Evolutionary conservation across 2,888 invertebrate genomes (phyloP).

Genomic region (Perdita meconis): DNA sequence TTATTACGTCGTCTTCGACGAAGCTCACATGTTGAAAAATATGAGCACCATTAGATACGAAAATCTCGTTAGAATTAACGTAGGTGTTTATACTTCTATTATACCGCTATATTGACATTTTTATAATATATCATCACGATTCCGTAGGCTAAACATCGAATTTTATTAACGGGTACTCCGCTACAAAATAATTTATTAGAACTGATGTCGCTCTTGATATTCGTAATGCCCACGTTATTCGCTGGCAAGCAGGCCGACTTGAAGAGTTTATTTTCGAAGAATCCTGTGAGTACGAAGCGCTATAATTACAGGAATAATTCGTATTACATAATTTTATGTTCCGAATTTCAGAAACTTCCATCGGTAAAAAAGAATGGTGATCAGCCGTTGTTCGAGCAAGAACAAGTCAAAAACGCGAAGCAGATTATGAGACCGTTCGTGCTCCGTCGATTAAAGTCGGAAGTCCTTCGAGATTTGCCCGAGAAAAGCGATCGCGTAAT

Average conservation of each 20-base stretch:
- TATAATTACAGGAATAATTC: too few relatives aligned
- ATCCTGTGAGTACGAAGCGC: slow-evolving; percentile 85
- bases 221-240: slow-evolving; percentile 98
- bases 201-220: slow-evolving; percentile 96
- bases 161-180: slow-evolving; percentile 97
- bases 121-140: slow-evolving; percentile 1
- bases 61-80: slow-evolving; percentile 93
- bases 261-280: slow-evolving; percentile 94
- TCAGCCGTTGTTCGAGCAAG: slow-evolving; percentile 93
- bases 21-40: slow-evolving; percentile 99
- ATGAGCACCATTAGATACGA: slow-evolving; percentile 97
- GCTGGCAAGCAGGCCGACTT: slow-evolving; percentile 94
- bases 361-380: slow-evolving; percentile 85
- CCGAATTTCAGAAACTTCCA: slow-evolving; percentile 84
- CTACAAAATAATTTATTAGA: slow-evolving; percentile 98
- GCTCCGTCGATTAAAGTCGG: slow-evolving; percentile 93
- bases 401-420: slow-evolving; percentile 96
- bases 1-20: slow-evolving; percentile 98
- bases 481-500: slow-evolving; percentile 91
- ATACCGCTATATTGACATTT: neutral
- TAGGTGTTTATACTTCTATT: slow-evolving; percentile 76
- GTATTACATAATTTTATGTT: neutral
- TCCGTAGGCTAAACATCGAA: slow-evolving; percentile 90
- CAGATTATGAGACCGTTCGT: slow-evolving; percentile 98
- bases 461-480: slow-evolving; percentile 94